Percentiles rank a stretch among this genome's conserved stretches.
phyloP scores from a whole-genome alignment of 2,113 vertebrate species.

The Ctenomys sociabilis region DNA sequence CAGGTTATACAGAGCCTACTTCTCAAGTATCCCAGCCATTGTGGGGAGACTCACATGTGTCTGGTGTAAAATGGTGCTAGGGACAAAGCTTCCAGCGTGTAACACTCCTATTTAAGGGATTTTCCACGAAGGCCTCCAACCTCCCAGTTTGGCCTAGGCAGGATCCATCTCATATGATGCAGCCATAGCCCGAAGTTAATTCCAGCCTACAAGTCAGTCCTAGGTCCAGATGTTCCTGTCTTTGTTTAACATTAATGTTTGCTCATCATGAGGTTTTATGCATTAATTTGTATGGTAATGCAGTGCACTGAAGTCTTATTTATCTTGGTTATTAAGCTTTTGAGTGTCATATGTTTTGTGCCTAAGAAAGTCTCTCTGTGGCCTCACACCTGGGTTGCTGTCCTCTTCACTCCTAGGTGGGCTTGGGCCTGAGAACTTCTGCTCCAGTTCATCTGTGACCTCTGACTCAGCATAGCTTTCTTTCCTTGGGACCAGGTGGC shows the following conservation, averaged over 20 bases:
- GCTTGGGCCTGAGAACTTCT: not conserved
- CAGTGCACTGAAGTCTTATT: not conserved
- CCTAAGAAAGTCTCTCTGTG: not conserved
- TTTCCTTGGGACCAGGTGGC: not conserved
- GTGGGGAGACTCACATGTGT: not conserved
- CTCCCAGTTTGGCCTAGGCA: not conserved
- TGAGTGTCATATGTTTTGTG: not conserved
- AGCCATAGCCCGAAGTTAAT: not conserved
- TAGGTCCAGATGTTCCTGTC: not conserved
- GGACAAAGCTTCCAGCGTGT: not conserved
- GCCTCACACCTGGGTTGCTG: not conserved
- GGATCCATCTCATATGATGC: not conserved
- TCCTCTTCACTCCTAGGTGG: not conserved
- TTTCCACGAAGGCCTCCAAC: not conserved
- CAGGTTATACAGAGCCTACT: not conserved
- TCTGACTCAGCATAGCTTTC: not conserved
- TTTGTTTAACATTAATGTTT: slow-evolving; percentile 35
- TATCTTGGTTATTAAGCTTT: not conserved
- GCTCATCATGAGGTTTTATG: not conserved
- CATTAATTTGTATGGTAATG: slow-evolving; percentile 2
- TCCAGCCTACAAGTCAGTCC: not conserved
- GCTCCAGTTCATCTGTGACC: not conserved
- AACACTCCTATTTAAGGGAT: not conserved
- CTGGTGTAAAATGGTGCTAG: not conserved
- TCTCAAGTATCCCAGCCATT: slow-evolving; percentile 55